Evolutionary conservation across 2,113 vertebrate genomes (phyloP).

Genomic region (Furnarius figulus): DNA sequence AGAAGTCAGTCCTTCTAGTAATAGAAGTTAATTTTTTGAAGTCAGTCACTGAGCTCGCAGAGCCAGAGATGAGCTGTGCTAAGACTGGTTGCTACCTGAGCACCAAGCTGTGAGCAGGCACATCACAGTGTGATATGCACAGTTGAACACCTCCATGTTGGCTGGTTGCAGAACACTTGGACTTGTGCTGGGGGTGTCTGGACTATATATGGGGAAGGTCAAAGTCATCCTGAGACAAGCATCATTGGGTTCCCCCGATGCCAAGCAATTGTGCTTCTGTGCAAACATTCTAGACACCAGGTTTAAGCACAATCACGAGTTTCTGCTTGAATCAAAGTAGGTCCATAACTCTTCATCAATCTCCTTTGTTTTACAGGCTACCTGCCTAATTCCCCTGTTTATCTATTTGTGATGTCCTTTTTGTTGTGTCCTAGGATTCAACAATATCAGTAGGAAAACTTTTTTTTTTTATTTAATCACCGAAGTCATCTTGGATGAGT

Average conservation of each 20-base stretch:
- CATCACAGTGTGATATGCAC: background rate
- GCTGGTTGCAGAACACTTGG: background rate
- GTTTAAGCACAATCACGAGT: background rate
- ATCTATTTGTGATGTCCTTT: background rate
- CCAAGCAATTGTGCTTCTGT: background rate
- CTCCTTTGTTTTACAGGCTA: background rate
- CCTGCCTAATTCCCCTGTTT: background rate
- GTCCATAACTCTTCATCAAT: background rate
- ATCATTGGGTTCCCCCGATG: background rate
- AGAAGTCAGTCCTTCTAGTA: background rate
- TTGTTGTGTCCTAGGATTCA: background rate
- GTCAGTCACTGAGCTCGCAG: background rate
- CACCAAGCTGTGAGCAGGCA: background rate
- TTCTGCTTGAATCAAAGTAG: background rate
- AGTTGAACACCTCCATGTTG: background rate
- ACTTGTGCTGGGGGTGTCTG: background rate
- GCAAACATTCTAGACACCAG: background rate
- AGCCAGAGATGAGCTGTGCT: background rate
- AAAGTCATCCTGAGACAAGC: background rate
- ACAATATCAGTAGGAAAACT: background rate
- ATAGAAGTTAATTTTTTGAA: background rate
- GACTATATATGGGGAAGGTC: accelerated
- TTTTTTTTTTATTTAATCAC: background rate
- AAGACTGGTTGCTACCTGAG: accelerated
- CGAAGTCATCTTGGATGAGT: background rate